Evolutionary conservation across 2,888 invertebrate genomes (phyloP), one percentile per base, ranked within the genome.

Genomic region (Drosophila yooni): DNA sequence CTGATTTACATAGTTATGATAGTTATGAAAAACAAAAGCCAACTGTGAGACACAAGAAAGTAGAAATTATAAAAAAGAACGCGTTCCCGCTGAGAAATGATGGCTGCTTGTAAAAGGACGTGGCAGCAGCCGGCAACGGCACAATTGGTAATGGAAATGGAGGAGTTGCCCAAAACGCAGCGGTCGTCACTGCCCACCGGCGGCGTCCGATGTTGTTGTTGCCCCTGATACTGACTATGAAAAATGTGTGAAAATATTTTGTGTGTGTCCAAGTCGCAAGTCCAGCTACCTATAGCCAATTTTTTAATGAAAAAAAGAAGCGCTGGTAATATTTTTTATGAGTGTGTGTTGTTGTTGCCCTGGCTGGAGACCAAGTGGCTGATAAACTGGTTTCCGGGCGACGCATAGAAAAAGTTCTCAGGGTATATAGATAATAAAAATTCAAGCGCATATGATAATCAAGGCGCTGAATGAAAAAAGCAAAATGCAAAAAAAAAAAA

Each of bases 351-450:
- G 77, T 69, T 70, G 51, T 74, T 85, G 88, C 82, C 83, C 82
- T 86, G 88, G 83, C 74, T 85, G 87, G 79, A 83, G 83, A 81
- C 84, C 79, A 88, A 89, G 88, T 89, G 83, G 88, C 87, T 82
- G 81, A 74, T 78, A 79, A 89, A 87, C 89, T 88, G 82, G 81
- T 87, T 87, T 86, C 83, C 74, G 69, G 72, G 83, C 63, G 72
- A 83, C 82, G 88, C 84, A 87, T 81, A 80, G 86, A 92, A 92
- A 92, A 92, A 91, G 91, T 92, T 92, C 92, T 92, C 92, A 92
- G 92, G 92, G 92, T 54, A 56, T 92, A 91, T 79, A 91, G 91
- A 92, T 92, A 92, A 92, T 92, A 91, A 89, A 91, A 92, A 87
- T 90, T 88, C 89, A 82, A 86, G 88, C 90, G 86, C 87, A 79